Base-by-base conservation (phyloP, 2,113 vertebrate species). In the Cyprinodon brontotheroides region DNA sequence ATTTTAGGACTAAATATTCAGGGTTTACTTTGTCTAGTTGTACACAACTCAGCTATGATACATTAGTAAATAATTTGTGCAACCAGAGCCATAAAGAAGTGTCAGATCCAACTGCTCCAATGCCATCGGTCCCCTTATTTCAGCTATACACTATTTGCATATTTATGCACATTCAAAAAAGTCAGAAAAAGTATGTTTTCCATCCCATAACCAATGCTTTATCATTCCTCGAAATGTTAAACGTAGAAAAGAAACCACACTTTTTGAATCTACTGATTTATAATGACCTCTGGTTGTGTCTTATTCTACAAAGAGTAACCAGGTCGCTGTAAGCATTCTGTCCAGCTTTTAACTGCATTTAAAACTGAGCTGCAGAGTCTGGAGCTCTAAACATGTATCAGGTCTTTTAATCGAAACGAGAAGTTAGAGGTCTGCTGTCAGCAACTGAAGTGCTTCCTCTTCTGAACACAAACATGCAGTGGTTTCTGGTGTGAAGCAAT, bases 391-490 rank as follows among this genome's bases (percentile, higher is more conserved):
- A 64, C 6, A 4, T 39, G 22, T 22, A 22, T 40, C 15, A 29
- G 36, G 11, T 10, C 20, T 65, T 22, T 45, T 17, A 59, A n/a
- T n/a, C 15, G 59, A 84, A 84, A 86, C 41, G 40, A 60, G 72
- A 87, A 87, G 68, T 43, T 36, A 57, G 41, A 6, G 8, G 65
- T 65, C 70, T 48, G 75, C 79, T 1, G 11, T 75, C 78, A 77
- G 82, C 76, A 81, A 70, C 64, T 4, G 62, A 1, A 11, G 4
- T 14, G 13, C 80, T 88, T 89, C 86, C 84, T 82, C 68, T 66
- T 39, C 38, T 20, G 11, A 22, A 61, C 4, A 20, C 50, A 68
- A 61, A 48, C 36, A 61, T 17, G 3, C 39, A 36, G 75, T 20
- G n/a, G 0, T 65, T 40, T 72, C 59, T 39, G 50, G 4, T 45